phyloP scores from a whole-genome alignment of 2,888 invertebrate species.

The Scaptomyza cyrtandrae region DNA sequence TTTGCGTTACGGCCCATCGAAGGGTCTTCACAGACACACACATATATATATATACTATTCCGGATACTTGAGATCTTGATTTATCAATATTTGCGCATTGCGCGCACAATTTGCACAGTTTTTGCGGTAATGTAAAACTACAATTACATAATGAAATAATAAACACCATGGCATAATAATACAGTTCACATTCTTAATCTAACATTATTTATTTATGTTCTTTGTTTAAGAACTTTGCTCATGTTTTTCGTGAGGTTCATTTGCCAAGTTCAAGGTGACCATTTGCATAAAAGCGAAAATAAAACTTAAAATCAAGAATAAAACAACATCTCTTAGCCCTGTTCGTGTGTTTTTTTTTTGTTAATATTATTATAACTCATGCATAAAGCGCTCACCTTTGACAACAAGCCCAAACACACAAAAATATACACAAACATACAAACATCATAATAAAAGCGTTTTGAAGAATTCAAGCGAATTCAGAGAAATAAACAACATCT shows the following conservation, averaged over 20 bases:
- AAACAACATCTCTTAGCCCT: constrained; percentile 34
- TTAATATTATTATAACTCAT: constrained; percentile 62
- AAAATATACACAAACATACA: neutral
- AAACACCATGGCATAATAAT: neutral
- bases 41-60: constrained; percentile 5
- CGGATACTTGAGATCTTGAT: constrained; percentile 44
- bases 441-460: constrained; percentile 48
- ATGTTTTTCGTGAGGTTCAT: constrained; percentile 45
- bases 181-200: constrained; percentile 4
- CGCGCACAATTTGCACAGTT: constrained; percentile 28
- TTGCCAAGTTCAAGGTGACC: constrained; percentile 74
- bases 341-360: constrained; percentile 28
- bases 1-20: constrained; percentile 54
- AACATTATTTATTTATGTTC: constrained; percentile 6
- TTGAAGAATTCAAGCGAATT: constrained; percentile 39
- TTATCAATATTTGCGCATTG: constrained; percentile 57
- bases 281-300: constrained; percentile 55
- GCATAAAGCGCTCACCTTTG: constrained; percentile 67
- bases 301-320: neutral
- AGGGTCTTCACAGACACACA: constrained; percentile 11
- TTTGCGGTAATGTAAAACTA: neutral
- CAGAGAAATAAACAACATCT: constrained; percentile 20
- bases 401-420: constrained; percentile 46
- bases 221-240: constrained; percentile 52
- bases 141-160: constrained; percentile 27